A percentile compares a stretch with the other conserved stretches of the same genome.
Conservation (phyloP, 2,888 invertebrate species). For the Tolmerus cingulatus region DNA sequence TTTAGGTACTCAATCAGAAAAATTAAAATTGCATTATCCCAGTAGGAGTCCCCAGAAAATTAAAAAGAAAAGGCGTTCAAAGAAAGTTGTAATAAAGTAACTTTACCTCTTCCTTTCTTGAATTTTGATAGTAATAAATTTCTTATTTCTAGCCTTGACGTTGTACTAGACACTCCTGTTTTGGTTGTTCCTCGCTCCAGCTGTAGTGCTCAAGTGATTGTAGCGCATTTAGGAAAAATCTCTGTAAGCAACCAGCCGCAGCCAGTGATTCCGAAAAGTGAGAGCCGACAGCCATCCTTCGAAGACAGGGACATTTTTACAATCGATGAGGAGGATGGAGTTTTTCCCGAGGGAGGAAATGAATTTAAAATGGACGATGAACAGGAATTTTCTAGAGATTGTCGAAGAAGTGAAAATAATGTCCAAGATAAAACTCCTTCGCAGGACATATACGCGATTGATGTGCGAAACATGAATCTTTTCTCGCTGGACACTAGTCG, state of each 20-base stretch:
- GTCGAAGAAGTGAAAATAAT: neutral
- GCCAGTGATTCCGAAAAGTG: neutral
- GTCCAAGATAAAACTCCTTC: conserved; percentile 47
- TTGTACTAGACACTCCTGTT: conserved; percentile 90
- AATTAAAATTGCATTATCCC: neutral
- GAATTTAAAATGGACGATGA: conserved; percentile 35
- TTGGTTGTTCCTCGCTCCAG: conserved; percentile 84
- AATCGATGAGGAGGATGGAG: conserved; percentile 48
- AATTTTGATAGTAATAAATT: neutral
- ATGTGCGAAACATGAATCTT: conserved; percentile 86
- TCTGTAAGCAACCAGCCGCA: conserved; percentile 66
- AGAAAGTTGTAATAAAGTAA: conserved; percentile 28
- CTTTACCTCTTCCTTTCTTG: neutral
- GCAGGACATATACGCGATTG: conserved; percentile 68
- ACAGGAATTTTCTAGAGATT: conserved; percentile 9
- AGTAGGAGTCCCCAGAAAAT: neutral
- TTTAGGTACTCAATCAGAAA: neutral
- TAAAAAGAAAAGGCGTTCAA: neutral
- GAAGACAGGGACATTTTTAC: conserved; percentile 48
- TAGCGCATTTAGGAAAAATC: conserved; percentile 92
- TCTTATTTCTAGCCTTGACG: conserved; percentile 67
- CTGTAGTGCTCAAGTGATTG: conserved; percentile 82
- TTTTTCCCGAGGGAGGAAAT: conserved; percentile 40
- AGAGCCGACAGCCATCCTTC: conserved; percentile 41
- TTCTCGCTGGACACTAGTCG: conserved; percentile 75